These are phyloP conservation scores for Spizaetus ornatus DNA, from an alignment of 2,113 vertebrate species.

Conservation along the genomic window DNA sequence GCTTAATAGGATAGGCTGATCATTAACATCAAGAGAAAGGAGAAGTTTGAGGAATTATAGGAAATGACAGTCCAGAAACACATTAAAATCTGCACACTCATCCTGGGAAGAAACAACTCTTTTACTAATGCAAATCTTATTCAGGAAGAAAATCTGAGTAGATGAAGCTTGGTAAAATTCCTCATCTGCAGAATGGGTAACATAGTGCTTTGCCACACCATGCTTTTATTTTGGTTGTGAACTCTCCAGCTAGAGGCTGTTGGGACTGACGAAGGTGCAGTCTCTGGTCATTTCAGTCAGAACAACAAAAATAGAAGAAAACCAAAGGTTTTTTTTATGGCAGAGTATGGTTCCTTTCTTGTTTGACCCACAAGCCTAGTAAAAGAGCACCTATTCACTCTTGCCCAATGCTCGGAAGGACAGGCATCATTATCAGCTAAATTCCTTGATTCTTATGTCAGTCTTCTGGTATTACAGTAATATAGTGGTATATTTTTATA, in stretches of 20 bases:
- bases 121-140: not conserved
- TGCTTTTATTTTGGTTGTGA: not conserved
- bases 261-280: not conserved
- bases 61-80: not conserved
- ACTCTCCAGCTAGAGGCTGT: not conserved
- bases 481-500: not conserved
- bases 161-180: not conserved
- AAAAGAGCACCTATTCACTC: not conserved
- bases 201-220: not conserved
- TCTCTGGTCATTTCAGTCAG: not conserved
- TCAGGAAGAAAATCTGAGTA: not conserved
- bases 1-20: not conserved
- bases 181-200: not conserved
- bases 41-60: not conserved
- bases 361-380: not conserved
- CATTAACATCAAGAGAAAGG: not conserved
- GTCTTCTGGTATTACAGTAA: not conserved
- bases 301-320: not conserved
- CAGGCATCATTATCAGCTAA: not conserved
- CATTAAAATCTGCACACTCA: not conserved
- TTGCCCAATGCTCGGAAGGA: not conserved
- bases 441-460: not conserved
- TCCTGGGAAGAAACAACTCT: not conserved
- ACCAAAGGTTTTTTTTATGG: not conserved
- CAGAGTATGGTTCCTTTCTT: not conserved